Evolutionary conservation across 2,888 invertebrate species (phyloP), one percentile per base, ranked within the genome.

Genomic region (Yponomeuta malinellus): DNA sequence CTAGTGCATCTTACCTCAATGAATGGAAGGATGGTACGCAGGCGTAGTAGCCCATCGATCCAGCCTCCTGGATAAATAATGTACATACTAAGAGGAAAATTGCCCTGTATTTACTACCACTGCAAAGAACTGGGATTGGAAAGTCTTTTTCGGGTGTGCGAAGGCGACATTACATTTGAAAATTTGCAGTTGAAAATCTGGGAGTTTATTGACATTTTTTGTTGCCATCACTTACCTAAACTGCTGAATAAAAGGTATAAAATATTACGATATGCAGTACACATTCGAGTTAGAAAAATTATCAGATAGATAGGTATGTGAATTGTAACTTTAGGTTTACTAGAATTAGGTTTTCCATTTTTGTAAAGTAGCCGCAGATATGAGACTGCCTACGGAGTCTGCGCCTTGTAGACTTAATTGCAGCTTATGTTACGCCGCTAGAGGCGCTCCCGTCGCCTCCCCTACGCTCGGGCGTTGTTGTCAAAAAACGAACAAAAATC

Each of bases 41-140:
- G 86, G 90, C 90, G 90, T 83, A 84, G 76, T 83, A 76, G 43
- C 75, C 74, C 83, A 91, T 91, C 83, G 90, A 91, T 90, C 90
- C 88, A 79, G 75, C 73, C 76, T 76, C 59, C 73, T 52, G 69
- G 52, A 79, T 89, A 89, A 90, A 90, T 90, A 87, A 88, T 89
- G 82, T 83, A 88, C 43, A 8, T 84, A 82, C 77, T 76, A 79
- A 75, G 75, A 79, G 79, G 82, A 83, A 83, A 81, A 83, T 82
- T 75, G 78, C 75, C 73, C 43, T 72, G 74, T 75, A 33, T 37
- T 37, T 37, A 33, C 66, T 37, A 12, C 37, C 37, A n/a, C 29
- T 63, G 29, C 63, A 29, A 63, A 63, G 29, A 63, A 29, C n/a
- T 29, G 63, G 29, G 43, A 43, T 43, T 43, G 43, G 43, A 8